Evolutionary conservation across 2,888 invertebrate species (phyloP), one percentile per base, ranked within the genome.

Genomic region (Trichacis sp.): DNA sequence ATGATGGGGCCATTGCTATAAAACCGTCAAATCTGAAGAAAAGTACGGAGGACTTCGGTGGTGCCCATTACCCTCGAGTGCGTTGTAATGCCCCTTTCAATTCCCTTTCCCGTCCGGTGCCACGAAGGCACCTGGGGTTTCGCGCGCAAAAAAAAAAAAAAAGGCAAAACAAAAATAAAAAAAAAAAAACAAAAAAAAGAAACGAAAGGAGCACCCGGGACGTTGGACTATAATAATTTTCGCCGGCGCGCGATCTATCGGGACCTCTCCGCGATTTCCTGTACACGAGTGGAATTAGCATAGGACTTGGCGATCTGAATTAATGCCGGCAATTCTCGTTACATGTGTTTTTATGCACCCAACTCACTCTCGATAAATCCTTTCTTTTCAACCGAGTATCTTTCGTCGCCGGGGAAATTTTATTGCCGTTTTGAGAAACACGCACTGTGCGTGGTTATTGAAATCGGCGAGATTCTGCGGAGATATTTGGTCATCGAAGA

Each of bases 271-370:
- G 60, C 62, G 77, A 73, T 79, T 79, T 79, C 78, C 77, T 75
- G 78, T 79, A 80, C 79, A 80, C 68, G 76, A 55, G 57, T 62
- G 60, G 64, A 70, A 75, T 75, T 75, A 72, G 75, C 74, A 75
- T 75, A 74, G 73, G 72, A 68, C 70, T 61, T 47, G 69, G 70
- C 63, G 70, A 69, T 70, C 71, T 75, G 76, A 78, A 76, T 80
- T 77, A 77, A 78, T 79, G 74, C 72, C 69, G 56, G 74, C 67
- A 60, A 73, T 72, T 70, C 75, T 77, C 71, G 72, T 75, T 76
- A 77, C 77, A 77, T 70, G 71, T 73, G 73, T 76, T 63, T 60
- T 67, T 64, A 55, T 65, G 59, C 64, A 36, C 54, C 42, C 20
- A 14, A 56, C 49, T 54, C 42, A 40, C 40, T 47, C 53, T 48